These are phyloP conservation scores for Liodrosophila aerea DNA, from an alignment of 2,888 invertebrate species.

Conservation along the genomic window DNA sequence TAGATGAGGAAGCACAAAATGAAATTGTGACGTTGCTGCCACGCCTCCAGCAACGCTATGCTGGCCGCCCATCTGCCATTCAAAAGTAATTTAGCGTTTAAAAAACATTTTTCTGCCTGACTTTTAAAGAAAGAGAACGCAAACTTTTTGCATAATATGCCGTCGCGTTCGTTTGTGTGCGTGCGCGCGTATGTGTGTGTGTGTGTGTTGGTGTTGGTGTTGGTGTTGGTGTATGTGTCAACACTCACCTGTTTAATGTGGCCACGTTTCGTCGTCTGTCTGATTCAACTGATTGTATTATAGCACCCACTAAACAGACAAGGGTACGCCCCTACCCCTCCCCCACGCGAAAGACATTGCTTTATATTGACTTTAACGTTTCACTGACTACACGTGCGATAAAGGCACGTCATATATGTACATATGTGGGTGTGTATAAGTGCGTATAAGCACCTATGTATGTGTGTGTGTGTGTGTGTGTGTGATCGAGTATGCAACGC, in stretches of 20 bases:
- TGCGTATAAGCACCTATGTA: no score
- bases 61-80: conserved; percentile 54
- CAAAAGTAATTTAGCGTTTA: conserved; percentile 78
- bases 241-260: conserved; percentile 68
- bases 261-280: conserved; percentile 66
- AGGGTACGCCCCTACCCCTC: conserved; percentile 33
- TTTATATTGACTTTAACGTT: conserved; percentile 69
- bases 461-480: conserved; percentile 5
- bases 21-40: conserved; percentile 69
- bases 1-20: conserved; percentile 67
- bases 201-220: conserved; percentile 7
- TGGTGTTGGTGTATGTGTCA: conserved; percentile 31
- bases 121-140: conserved; percentile 55
- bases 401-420: conserved; percentile 2
- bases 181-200: conserved; percentile 11
- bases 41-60: conserved; percentile 39
- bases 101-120: conserved; percentile 77
- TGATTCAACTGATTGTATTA: conserved; percentile 70
- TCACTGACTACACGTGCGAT: conserved; percentile 29
- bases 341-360: conserved; percentile 11
- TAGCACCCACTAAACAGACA: conserved; percentile 50
- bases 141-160: conserved; percentile 59
- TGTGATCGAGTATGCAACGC: conserved; percentile 6
- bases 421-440: conserved; percentile 2
- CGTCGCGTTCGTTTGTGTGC: conserved; percentile 28